Conservation (phyloP, 2,888 invertebrate genomes). For the Nomada hirtipes region DNA sequence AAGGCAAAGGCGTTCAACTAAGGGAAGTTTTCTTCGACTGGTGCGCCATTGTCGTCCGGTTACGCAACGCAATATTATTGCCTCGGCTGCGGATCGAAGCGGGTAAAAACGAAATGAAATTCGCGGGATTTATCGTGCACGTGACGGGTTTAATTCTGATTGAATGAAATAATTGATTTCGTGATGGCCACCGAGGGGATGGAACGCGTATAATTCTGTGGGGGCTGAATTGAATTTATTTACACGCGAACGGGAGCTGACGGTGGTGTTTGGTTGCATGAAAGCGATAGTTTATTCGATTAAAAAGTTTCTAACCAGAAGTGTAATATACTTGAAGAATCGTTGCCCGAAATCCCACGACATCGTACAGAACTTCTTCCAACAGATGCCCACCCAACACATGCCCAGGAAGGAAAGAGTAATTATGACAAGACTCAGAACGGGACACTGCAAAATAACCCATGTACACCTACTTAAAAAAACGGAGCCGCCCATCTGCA, state of each 20-base stretch:
- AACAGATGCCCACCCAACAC: too few relatives aligned
- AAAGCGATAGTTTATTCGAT: too few relatives aligned
- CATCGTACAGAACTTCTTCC: too few relatives aligned
- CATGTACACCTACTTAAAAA: too few relatives aligned
- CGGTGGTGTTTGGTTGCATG: too few relatives aligned
- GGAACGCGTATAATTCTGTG: neutral
- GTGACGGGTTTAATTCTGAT: conserved; percentile 5
- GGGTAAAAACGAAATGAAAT: conserved; percentile 2
- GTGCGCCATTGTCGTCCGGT: neutral
- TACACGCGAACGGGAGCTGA: neutral
- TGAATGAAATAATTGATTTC: conserved; percentile 28
- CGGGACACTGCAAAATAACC: too few relatives aligned
- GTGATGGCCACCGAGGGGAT: neutral
- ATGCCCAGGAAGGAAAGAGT: too few relatives aligned
- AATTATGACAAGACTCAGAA: too few relatives aligned
- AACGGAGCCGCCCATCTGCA: too few relatives aligned
- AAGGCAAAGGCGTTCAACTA: neutral
- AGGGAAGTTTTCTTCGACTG: neutral
- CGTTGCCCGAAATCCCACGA: too few relatives aligned
- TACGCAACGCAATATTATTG: conserved; percentile 6
- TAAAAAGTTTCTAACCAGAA: too few relatives aligned
- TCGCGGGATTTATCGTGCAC: neutral
- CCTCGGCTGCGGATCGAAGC: neutral
- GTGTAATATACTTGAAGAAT: too few relatives aligned
- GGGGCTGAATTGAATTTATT: neutral